Conservation (phyloP, 2,113 vertebrate species). For the Nycticryphes semicollaris region DNA sequence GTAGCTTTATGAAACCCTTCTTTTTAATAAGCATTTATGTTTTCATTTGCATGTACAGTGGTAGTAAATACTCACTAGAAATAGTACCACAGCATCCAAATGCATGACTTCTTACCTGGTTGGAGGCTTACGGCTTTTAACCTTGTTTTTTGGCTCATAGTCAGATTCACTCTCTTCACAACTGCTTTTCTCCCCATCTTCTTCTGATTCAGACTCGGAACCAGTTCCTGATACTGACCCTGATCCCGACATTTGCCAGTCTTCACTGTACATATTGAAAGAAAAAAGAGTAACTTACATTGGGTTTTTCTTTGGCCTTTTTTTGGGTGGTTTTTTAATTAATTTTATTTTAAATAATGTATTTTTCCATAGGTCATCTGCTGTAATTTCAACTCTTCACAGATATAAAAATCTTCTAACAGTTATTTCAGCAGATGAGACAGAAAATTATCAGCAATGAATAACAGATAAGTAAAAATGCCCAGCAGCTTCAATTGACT, state of each 20-base stretch:
- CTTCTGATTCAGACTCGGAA: conserved; percentile 85
- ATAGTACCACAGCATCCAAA: not conserved
- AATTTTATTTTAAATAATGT: not conserved
- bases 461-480: not conserved
- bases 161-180: conserved; percentile 95
- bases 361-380: not conserved
- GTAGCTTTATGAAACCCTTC: not conserved
- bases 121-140: conserved; percentile 92
- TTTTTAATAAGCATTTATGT: not conserved
- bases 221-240: conserved; percentile 79
- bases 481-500: not conserved
- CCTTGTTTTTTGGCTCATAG: conserved; percentile 95
- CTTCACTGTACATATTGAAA: conserved; percentile 75
- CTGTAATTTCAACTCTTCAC: not conserved
- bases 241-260: conserved; percentile 91
- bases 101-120: conserved; percentile 79
- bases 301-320: not conserved
- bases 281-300: not conserved
- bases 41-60: fast-evolving
- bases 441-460: not conserved
- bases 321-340: not conserved
- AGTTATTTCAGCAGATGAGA: not conserved
- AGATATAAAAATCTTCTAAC: not conserved
- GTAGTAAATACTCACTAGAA: not conserved
- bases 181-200: conserved; percentile 80